These are phyloP conservation scores for Gila robusta DNA, from an alignment of 2,797 vertebrate species.

Conservation along the genomic window DNA sequence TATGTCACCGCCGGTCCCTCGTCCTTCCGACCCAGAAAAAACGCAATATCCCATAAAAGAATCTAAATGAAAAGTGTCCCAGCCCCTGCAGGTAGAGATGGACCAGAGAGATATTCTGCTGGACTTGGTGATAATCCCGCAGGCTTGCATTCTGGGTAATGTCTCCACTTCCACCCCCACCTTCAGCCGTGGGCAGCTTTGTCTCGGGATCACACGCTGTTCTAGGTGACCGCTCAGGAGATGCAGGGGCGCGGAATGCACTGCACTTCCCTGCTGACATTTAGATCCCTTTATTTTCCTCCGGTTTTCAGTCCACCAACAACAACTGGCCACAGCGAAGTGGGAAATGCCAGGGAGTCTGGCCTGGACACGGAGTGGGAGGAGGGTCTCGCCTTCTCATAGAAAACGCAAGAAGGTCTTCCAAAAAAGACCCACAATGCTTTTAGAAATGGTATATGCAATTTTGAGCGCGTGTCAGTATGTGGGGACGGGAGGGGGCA, in stretches of 20 bases:
- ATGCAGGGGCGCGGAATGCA: constrained; percentile 88
- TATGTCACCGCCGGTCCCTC: constrained; percentile 89
- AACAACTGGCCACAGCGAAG: constrained; percentile 74
- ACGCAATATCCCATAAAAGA: constrained; percentile 93
- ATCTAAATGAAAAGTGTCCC: constrained; percentile 96
- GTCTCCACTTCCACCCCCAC: constrained; percentile 92
- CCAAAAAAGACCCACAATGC: constrained; percentile 1
- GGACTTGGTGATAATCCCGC: constrained; percentile 89
- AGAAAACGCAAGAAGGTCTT: neutral
- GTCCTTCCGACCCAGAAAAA: constrained; percentile 93
- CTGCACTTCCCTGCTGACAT: constrained; percentile 89
- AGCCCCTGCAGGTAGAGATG: constrained; percentile 88
- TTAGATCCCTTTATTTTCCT: constrained; percentile 96
- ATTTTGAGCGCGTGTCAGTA: constrained; percentile 7
- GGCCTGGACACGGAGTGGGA: constrained; percentile 45
- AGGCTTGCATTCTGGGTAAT: constrained; percentile 95
- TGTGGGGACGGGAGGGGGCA: constrained; percentile 39
- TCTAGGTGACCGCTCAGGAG: constrained; percentile 93
- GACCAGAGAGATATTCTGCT: constrained; percentile 89
- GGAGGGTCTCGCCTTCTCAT: constrained; percentile 28
- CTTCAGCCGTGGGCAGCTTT: constrained; percentile 87
- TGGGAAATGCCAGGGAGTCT: constrained; percentile 51
- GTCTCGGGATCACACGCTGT: constrained; percentile 95
- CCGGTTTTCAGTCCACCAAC: constrained; percentile 82
- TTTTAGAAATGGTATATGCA: constrained; percentile 16